Conservation (phyloP, 2,113 vertebrate genomes). For the Melospiza georgiana region DNA sequence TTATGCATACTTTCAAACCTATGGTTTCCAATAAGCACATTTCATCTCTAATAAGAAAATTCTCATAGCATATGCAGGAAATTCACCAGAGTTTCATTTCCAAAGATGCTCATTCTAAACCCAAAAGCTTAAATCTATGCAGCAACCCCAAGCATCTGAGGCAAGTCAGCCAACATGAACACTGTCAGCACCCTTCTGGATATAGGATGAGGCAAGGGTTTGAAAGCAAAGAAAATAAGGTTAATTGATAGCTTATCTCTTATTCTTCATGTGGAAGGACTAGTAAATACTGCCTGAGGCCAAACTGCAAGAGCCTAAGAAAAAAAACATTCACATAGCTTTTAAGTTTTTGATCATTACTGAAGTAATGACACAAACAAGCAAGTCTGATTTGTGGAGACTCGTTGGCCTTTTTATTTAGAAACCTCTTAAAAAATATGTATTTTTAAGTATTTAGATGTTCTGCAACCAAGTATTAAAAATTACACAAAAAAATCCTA, state of each 20-base stretch:
- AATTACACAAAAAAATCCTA: neutral
- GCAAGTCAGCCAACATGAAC: neutral
- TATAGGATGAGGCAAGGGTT: neutral
- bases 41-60: neutral
- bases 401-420: neutral
- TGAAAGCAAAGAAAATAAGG: neutral
- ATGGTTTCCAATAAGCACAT: neutral
- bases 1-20: neutral
- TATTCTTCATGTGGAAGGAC: neutral
- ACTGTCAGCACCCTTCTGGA: neutral
- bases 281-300: neutral
- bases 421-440: rapidly evolving
- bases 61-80: neutral
- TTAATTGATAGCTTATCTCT: neutral
- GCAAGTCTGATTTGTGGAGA: neutral
- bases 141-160: neutral
- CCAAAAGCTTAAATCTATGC: neutral
- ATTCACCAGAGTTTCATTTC: neutral
- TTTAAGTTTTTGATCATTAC: neutral
- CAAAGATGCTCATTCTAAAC: neutral
- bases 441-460: neutral
- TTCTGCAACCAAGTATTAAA: neutral
- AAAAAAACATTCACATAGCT: neutral
- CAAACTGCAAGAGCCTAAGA: neutral
- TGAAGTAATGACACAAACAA: neutral